Evolutionary conservation across 2,888 invertebrate species (phyloP), one percentile per base, ranked within the genome.

Genomic region (Leptinotarsa peninsularis): DNA sequence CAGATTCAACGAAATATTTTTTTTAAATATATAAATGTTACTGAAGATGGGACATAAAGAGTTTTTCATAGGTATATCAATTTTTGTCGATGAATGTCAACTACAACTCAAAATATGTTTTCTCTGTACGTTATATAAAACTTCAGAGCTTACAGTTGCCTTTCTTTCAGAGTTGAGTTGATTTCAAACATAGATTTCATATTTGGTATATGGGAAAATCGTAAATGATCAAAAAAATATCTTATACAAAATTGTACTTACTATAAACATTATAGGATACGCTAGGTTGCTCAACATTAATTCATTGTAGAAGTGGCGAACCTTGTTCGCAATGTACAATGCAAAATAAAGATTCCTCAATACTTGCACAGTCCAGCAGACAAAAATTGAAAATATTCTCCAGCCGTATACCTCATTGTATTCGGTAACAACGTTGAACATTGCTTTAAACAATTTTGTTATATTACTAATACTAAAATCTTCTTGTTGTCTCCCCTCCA

Each of bases 321-420:
- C 15, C 18, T 69, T 69, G 0, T 21, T 54, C 1, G 54, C 69
- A 33, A 43, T n/a, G 56, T 27, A 69, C 14, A 69, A 15, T 23
- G 56, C 54, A 43, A 56, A 56, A 33, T 69, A 69, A 15, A 69
- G 23, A 27, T 56, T 69, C 10, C n/a, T 18, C 56, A 69, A 14
- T 21, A 56, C 18, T 33, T 56, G 54, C 10, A 27, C 33, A 4
- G 69, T 69, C 69, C 69, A 69, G 15, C 69, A 56, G n/a, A 54
- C 56, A 18, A 69, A 69, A 54, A 69, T 69, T 18, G 69, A 23
- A 7, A 69, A 69, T 27, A 69, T 18, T 33, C 69, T 69, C 69
- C 69, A 69, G 14, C 69, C 69, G n/a, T 56, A 69, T 3, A 69
- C 4, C 4, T 54, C n/a, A 52, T 69, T 69, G 56, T 52, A 69